These are phyloP conservation scores for Hippopotamus amphibius DNA, from an alignment of 2,113 vertebrate species.

Conservation along the genomic window DNA sequence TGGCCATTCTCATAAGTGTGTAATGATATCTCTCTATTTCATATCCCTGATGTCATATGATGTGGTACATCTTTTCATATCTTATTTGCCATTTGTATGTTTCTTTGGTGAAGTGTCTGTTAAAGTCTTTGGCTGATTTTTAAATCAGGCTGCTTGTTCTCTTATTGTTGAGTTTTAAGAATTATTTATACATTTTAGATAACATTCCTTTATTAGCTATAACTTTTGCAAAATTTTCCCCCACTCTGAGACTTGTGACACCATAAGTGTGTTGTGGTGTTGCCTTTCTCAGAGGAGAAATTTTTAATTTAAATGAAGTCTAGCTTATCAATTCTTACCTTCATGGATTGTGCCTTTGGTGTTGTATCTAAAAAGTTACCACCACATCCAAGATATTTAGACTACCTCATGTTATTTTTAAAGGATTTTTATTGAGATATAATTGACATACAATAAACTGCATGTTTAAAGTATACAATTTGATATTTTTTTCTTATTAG, in stretches of 20 bases:
- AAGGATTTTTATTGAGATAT: no score
- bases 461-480: no score
- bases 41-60: neutral
- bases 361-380: neutral
- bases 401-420: neutral
- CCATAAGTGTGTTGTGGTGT: neutral
- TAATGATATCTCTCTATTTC: neutral
- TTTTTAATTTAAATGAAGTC: neutral
- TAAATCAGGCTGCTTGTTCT: neutral
- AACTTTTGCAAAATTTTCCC: neutral
- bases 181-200: neutral
- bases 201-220: neutral
- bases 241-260: neutral
- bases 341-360: neutral
- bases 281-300: neutral
- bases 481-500: no score
- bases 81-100: neutral
- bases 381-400: neutral
- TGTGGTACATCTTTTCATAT: neutral
- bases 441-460: no score
- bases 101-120: neutral
- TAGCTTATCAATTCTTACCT: neutral
- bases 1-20: neutral
- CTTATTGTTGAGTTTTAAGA: neutral
- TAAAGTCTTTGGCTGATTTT: neutral